Base-by-base conservation (phyloP, 2,888 invertebrate species). In the Polietes domitor region DNA sequence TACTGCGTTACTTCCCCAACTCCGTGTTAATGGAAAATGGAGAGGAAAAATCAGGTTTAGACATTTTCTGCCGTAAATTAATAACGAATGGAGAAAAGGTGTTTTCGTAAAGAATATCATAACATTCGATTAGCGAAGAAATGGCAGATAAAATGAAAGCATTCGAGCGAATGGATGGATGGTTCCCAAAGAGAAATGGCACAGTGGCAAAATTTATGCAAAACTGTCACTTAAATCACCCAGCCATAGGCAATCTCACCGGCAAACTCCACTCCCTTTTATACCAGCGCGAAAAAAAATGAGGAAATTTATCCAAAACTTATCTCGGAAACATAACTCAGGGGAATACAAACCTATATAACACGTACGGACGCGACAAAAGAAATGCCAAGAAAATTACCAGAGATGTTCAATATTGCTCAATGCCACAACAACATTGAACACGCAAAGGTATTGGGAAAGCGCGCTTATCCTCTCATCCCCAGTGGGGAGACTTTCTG, bases 391-490 rank as follows among this genome's bases (percentile, higher is more conserved):
- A 47, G 37, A 76, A 68, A 41, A 72, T 77, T 19, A 47, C 21
- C 21, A 21, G 10, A 32, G n/a, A 7, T 10, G 63, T 55, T 55
- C 55, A 63, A 32, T 63, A 65, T 77, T n/a, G n/a, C n/a, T n/a
- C n/a, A 7, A 10, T 78, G 75, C 41, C 72, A 65, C 41, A 71
- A 74, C 83, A 65, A 21, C 65, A 28, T 32, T 32, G 50, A 58
- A 72, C 81, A 84, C 78, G 84, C 84, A 84, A 81, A 65, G 17
- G 47, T 78, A 58, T 78, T 55, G 73, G 71, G 80, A 47, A 63
- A 37, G 43, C 63, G 43, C 43, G 43, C 43, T 2, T 47, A 65
- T 68, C 55, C 50, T 19, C 68, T n/a, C 17, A 26, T 1, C 21
- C 37, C 43, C 55, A 79, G 47, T 32, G 47, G 37, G 21, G 41